phyloP scores from a whole-genome alignment of 2,113 vertebrate species.

The Vimba vimba region DNA sequence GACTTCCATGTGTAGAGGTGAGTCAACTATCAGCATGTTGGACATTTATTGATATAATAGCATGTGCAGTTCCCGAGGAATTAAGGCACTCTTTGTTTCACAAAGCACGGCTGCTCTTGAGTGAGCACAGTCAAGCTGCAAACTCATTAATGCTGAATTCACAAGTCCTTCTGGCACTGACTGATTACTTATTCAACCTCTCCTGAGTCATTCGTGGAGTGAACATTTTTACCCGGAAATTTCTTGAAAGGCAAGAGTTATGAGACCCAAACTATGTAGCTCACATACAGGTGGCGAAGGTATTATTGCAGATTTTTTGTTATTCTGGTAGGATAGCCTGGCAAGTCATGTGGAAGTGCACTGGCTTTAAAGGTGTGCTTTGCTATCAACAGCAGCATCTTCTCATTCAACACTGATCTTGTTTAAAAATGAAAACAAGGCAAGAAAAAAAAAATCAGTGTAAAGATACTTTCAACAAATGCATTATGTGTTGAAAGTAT shows the following conservation, averaged over 20 bases:
- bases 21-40: constrained; percentile 68
- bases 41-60: constrained; percentile 71
- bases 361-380: background rate
- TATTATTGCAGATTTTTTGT: constrained; percentile 22
- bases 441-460: no score
- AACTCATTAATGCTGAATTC: constrained; percentile 58
- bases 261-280: constrained; percentile 8
- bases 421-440: no score
- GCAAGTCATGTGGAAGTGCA: background rate
- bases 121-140: constrained; percentile 48
- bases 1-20: constrained; percentile 66
- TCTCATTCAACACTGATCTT: background rate
- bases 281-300: background rate
- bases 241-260: constrained; percentile 32
- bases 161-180: constrained; percentile 58
- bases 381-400: background rate
- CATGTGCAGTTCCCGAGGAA: constrained; percentile 57
- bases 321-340: constrained; percentile 17
- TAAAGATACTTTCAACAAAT: no score
- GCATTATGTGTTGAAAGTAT: background rate
- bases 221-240: constrained; percentile 54
- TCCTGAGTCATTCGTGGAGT: background rate
- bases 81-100: constrained; percentile 65
- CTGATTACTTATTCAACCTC: constrained; percentile 55
- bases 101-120: constrained; percentile 53